Base-by-base conservation (phyloP, 2,888 invertebrate species). In the Lordiphosa fenestrarum region DNA sequence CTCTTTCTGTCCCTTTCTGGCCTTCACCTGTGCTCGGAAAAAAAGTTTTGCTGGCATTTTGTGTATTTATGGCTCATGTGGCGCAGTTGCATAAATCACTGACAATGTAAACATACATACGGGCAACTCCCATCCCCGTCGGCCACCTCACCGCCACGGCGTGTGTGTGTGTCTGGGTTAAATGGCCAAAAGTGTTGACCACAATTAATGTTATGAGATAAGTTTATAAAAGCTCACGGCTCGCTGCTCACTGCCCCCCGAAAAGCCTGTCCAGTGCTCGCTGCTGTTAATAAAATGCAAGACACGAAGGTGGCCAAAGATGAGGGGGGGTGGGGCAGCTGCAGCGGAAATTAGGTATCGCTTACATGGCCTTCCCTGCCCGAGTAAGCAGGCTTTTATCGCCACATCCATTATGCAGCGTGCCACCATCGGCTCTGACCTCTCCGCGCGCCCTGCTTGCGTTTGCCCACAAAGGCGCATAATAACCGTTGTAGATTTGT, bases 161-260 rank as follows among this genome's bases (percentile, higher is more conserved):
- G 56, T 62, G 53, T 62, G 41, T 60, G 65, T 60, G 59, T 58
- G 62, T 19, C 64, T 65, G 59, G 62, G 62, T 69, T 67, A 75
- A 84, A 80, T 84, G 85, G 83, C 83, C 80, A 76, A 83, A 84
- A 84, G 75, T 77, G 77, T 85, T 78, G 82, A 82, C 88, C 89
- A 85, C 88, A 89, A 88, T 88, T 89, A 88, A 88, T 88, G 89
- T 86, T 88, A 88, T 88, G 86, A 81, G 84, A 86, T 86, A 78
- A 86, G 87, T 86, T 86, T 86, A 76, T 84, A 80, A 80, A 78
- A 59, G 69, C 80, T 54, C 81, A 80, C 66, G 69, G 82, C 78
- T 71, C 69, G 60, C 63, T 74, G 51, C 38, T 30, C 37, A 21
- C 36, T 7, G 25, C 10, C 25, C 13, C 15, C 15, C n/a, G 21